Conservation (phyloP, 2,113 vertebrate genomes). For the Tinamus guttatus region DNA sequence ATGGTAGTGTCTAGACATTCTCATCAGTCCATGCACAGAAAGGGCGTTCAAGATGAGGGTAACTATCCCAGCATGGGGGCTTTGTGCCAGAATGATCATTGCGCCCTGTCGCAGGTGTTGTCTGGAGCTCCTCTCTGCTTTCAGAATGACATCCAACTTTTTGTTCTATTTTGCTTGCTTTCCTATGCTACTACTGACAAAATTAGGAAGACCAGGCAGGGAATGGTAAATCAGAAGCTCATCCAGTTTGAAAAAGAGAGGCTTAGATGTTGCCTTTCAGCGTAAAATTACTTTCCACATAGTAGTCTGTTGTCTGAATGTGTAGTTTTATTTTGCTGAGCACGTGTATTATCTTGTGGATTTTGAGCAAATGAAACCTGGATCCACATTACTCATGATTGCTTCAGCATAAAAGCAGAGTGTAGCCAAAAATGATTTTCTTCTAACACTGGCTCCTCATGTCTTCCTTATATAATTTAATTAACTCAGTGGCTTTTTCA, state of each 20-base stretch:
- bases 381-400: background rate
- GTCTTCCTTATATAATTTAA: background rate
- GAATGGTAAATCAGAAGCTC: background rate
- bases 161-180: background rate
- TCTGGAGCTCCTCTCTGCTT: background rate
- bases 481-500: background rate
- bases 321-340: background rate
- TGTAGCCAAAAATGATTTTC: constrained; percentile 4
- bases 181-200: background rate
- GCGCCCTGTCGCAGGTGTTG: background rate
- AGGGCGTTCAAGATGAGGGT: background rate
- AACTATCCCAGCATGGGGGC: background rate
- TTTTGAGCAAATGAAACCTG: constrained; percentile 22
- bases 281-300: background rate
- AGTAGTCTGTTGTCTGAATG: background rate
- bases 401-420: background rate
- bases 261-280: background rate
- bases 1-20: background rate
- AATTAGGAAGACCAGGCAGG: background rate
- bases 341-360: background rate
- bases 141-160: background rate
- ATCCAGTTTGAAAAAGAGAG: background rate
- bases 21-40: background rate
- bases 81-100: background rate
- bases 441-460: background rate